These are phyloP conservation scores for Phenacoccus solenopsis DNA, from an alignment of 1,140 invertebrate species.

Conservation along the genomic window DNA sequence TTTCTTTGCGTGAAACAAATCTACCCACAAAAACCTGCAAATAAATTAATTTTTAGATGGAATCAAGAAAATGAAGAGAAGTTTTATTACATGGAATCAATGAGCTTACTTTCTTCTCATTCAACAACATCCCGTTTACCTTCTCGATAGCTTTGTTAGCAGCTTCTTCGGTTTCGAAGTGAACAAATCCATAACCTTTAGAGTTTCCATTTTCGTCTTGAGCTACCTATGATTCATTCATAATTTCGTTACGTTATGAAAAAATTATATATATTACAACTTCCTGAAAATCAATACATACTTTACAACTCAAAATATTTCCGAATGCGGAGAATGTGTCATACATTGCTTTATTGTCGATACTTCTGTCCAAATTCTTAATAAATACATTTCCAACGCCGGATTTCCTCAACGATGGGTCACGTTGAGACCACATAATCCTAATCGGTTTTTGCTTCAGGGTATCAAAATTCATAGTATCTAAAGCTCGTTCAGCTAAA, in stretches of 20 bases:
- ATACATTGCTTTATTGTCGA: conserved; percentile 99
- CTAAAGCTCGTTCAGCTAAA: conserved; percentile 92
- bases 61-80: not conserved
- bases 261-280: too few relatives aligned
- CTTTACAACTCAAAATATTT: conserved; percentile 98
- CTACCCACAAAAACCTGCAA: conserved; percentile 82
- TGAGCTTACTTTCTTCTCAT: conserved; percentile 64
- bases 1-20: conserved; percentile 95
- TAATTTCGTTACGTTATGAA: too few relatives aligned
- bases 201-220: conserved; percentile 92
- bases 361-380: conserved; percentile 95
- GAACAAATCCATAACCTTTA: conserved; percentile 99
- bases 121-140: conserved; percentile 90
- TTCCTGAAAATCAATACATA: too few relatives aligned
- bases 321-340: conserved; percentile 99
- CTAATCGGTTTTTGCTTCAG: conserved; percentile 94
- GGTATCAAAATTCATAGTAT: conserved; percentile 99
- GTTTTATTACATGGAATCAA: not conserved
- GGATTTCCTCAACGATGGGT: conserved; percentile 94
- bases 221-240: conserved; percentile 45
- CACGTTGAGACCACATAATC: conserved; percentile 99
- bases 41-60: not conserved
- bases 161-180: conserved; percentile 99
- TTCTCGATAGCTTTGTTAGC: conserved; percentile 95
- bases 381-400: conserved; percentile 99